Evolutionary conservation across 2,888 invertebrate genomes (phyloP).

Genomic region (Pammene fasciana): DNA sequence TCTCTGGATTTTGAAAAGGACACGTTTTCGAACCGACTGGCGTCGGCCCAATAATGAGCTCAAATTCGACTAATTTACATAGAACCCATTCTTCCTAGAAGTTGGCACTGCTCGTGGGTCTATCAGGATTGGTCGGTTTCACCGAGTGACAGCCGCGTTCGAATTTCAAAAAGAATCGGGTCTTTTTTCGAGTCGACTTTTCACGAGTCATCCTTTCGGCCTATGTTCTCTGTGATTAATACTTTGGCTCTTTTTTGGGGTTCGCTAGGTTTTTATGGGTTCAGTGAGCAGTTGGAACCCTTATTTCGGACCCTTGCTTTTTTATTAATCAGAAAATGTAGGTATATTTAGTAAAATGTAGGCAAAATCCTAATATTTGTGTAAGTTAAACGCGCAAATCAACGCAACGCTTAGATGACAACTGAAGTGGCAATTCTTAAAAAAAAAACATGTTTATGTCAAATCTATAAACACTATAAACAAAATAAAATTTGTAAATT

Average conservation of each 20-base stretch:
- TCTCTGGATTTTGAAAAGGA: conserved; percentile 64
- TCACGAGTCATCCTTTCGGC: conserved; percentile 72
- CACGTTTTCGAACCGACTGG: conserved; percentile 63
- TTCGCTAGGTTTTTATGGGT: conserved; percentile 52
- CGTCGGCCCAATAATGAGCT: conserved; percentile 62
- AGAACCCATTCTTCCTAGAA: conserved; percentile 44
- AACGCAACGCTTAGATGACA: too few relatives aligned
- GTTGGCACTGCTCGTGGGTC: conserved; percentile 45
- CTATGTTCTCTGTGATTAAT: conserved; percentile 76
- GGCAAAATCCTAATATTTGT: too few relatives aligned
- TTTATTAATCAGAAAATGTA: too few relatives aligned
- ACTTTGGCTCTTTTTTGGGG: conserved; percentile 55
- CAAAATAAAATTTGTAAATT: too few relatives aligned
- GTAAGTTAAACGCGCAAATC: too few relatives aligned
- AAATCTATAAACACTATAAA: too few relatives aligned
- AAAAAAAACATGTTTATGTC: too few relatives aligned
- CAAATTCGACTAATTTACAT: conserved; percentile 48
- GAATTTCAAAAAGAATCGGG: conserved; percentile 66
- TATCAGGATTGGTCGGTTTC: conserved; percentile 50
- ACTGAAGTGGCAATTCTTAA: too few relatives aligned
- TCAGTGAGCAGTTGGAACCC: not conserved
- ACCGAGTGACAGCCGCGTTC: conserved; percentile 66
- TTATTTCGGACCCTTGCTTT: not conserved
- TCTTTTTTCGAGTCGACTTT: conserved; percentile 62
- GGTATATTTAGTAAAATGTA: too few relatives aligned